Conservation (phyloP, 1,140 invertebrate genomes). For the Drosophila micromelanica region DNA sequence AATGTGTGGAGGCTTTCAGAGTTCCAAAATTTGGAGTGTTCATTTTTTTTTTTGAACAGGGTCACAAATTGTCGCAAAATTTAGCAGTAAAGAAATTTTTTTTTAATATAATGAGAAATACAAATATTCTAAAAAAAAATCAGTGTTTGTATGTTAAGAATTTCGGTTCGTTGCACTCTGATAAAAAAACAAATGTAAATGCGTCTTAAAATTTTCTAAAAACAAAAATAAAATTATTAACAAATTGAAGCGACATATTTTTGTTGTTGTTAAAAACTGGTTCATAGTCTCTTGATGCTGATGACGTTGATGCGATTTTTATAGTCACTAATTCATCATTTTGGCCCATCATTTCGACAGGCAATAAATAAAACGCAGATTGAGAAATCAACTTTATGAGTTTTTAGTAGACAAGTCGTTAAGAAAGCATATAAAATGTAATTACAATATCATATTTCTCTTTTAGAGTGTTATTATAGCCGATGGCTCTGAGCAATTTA, state of each 20-base stretch:
- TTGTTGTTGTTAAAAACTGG: constrained; percentile 25
- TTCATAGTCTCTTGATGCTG: constrained; percentile 20
- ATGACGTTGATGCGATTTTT: constrained; percentile 51
- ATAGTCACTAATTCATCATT: constrained; percentile 50
- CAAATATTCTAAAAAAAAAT: background rate
- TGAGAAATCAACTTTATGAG: background rate
- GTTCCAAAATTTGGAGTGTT: constrained; percentile 19
- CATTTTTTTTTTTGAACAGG: constrained; percentile 22
- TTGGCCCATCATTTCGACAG: constrained; percentile 41
- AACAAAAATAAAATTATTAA: constrained; percentile 11
- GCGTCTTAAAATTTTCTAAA: background rate
- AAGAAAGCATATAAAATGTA: background rate
- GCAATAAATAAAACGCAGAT: constrained; percentile 23
- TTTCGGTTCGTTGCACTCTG: constrained; percentile 16
- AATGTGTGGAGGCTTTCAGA: constrained; percentile 28
- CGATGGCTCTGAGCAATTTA: constrained; percentile 85
- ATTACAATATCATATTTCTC: constrained; percentile 2
- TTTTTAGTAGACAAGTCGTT: constrained; percentile 6
- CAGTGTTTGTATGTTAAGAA: background rate
- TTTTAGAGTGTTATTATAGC: constrained; percentile 84
- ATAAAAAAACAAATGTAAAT: constrained; percentile 2
- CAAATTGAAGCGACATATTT: constrained; percentile 3
- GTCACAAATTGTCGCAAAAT: constrained; percentile 10
- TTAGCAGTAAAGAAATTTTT: background rate
- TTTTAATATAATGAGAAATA: background rate